These are phyloP conservation scores for Drosophila meridionalis DNA, from an alignment of 2,888 invertebrate genomes.

Conservation along the genomic window DNA sequence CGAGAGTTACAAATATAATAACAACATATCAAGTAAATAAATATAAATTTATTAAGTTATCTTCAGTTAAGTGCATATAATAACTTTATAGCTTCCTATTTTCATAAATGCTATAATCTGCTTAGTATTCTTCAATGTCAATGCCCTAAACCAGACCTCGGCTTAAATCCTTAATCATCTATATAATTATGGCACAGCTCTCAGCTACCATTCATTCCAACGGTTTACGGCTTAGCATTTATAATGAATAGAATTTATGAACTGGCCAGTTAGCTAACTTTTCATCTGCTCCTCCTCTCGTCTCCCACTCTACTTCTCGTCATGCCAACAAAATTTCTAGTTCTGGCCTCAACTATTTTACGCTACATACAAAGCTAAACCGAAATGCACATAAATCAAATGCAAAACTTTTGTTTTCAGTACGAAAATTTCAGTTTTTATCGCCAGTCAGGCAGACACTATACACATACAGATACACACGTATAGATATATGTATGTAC, in stretches of 20 bases:
- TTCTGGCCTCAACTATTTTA: slow-evolving; percentile 65
- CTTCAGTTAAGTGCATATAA: too few species aligned
- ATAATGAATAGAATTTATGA: slow-evolving; percentile 75
- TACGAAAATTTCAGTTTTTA: slow-evolving; percentile 65
- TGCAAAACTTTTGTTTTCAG: slow-evolving; percentile 73
- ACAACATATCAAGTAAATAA: not conserved
- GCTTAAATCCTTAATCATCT: slow-evolving; percentile 5
- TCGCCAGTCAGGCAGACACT: slow-evolving; percentile 61
- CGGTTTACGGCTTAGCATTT: slow-evolving; percentile 58
- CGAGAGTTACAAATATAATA: not conserved
- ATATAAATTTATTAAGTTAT: not conserved
- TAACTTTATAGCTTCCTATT: not conserved
- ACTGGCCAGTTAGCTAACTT: slow-evolving; percentile 51
- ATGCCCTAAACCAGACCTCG: not conserved
- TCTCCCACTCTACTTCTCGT: not conserved
- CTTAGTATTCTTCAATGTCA: slow-evolving; percentile 23
- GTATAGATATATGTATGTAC: not conserved
- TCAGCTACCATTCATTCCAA: slow-evolving; percentile 9
- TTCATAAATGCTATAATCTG: slow-evolving; percentile 10
- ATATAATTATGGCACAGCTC: slow-evolving; percentile 35
- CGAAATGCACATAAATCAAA: slow-evolving; percentile 76
- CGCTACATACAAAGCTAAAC: slow-evolving; percentile 73
- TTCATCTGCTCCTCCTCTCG: not conserved
- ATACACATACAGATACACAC: slow-evolving; percentile 5
- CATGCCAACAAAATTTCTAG: slow-evolving; percentile 5